These are phyloP conservation scores for Benthosema pterotum DNA, from an alignment of 2,797 vertebrate species.

Conservation along the genomic window DNA sequence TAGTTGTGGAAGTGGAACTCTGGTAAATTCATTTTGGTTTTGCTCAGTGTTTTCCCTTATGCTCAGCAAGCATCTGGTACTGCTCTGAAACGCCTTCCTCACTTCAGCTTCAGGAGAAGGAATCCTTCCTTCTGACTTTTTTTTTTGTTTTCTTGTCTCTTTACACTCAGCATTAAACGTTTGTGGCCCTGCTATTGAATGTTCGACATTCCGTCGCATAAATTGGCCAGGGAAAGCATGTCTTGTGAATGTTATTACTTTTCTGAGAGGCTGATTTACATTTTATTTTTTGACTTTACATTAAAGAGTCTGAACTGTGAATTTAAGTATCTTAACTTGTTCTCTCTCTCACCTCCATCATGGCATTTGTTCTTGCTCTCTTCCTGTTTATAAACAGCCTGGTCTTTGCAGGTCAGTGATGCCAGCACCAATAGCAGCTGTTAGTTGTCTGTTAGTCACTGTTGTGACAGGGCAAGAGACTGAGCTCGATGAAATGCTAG, in stretches of 20 bases:
- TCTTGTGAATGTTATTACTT: conserved; percentile 32
- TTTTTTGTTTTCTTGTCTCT: too few relatives aligned
- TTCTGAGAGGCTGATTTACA: conserved; percentile 16
- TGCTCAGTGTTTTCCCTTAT: conserved; percentile 39
- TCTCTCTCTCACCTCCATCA: conserved; percentile 9
- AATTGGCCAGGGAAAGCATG: conserved; percentile 12
- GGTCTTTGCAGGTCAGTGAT: conserved; percentile 15
- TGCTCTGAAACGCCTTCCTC: conserved; percentile 35
- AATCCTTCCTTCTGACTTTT: conserved; percentile 6
- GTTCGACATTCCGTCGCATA: conserved; percentile 12
- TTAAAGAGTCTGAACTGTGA: conserved; percentile 4
- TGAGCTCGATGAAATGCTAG: conserved; percentile 29
- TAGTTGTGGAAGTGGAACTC: conserved; percentile 56
- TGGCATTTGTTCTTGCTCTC: conserved; percentile 17
- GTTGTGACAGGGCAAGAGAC: conserved; percentile 54
- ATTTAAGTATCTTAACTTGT: neutral
- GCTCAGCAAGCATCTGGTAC: conserved; percentile 58
- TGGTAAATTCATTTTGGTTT: conserved; percentile 63
- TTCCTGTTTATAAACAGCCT: conserved; percentile 45
- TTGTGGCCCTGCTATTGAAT: conserved; percentile 24
- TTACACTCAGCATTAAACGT: conserved; percentile 25
- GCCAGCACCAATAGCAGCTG: conserved; percentile 58
- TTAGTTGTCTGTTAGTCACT: conserved; percentile 34
- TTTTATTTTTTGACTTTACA: conserved; percentile 9
- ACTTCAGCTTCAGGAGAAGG: conserved; percentile 19